A percentile compares a stretch with the other conserved stretches of the same genome.
These are phyloP conservation scores for Myrmophylax atrothorax DNA, from an alignment of 2,113 vertebrate species.

Conservation along the genomic window DNA sequence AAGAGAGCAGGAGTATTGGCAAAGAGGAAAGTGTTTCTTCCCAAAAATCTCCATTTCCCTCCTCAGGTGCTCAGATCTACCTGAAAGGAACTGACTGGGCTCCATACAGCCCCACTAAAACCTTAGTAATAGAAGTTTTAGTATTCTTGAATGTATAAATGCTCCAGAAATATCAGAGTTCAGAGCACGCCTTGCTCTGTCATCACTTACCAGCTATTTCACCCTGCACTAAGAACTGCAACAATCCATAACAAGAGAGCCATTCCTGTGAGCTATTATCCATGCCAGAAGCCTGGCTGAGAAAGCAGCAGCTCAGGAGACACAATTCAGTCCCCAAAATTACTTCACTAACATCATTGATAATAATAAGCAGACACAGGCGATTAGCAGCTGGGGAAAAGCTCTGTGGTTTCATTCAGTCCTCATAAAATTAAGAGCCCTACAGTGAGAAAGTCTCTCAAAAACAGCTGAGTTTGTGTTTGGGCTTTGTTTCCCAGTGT, in stretches of 20 bases:
- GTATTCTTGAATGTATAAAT: not conserved
- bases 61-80: not conserved
- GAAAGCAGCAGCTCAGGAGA: not conserved
- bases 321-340: not conserved
- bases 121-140: not conserved
- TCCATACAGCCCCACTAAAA: not conserved
- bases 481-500: not conserved
- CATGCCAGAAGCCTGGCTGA: not conserved
- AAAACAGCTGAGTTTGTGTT: conserved; percentile 5
- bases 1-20: not conserved
- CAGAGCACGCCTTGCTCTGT: not conserved
- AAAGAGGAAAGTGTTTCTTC: not conserved
- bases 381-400: not conserved
- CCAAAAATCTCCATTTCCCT: not conserved
- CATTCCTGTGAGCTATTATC: not conserved
- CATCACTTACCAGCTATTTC: not conserved
- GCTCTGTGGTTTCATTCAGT: not conserved
- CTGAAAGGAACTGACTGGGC: not conserved
- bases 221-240: not conserved
- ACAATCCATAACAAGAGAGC: not conserved
- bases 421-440: not conserved
- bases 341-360: not conserved
- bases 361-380: not conserved
- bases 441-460: not conserved
- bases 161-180: not conserved